Evolutionary conservation across 2,113 vertebrate genomes (phyloP).

Genomic region (Cygnus atratus): DNA sequence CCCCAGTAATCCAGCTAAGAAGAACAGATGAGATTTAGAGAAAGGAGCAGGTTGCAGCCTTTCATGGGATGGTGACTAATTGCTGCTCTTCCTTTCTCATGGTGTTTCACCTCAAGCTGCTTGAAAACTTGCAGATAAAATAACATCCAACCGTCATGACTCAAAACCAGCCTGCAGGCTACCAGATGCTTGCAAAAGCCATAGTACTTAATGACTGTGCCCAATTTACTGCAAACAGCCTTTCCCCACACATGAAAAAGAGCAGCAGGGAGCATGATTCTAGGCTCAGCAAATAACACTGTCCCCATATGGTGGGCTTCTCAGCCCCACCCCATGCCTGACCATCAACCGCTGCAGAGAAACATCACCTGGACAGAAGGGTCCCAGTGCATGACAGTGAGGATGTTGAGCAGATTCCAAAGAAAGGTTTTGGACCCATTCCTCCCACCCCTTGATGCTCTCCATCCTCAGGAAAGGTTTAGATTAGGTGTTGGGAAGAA

Average conservation of each 20-base stretch:
- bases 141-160: neutral
- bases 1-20: neutral
- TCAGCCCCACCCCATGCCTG: neutral
- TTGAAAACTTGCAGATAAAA: conserved; percentile 8
- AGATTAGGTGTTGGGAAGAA: neutral
- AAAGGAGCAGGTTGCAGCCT: neutral
- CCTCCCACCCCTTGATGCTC: neutral
- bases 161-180: neutral
- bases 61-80: neutral
- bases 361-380: fast-evolving
- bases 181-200: neutral
- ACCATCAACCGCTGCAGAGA: neutral
- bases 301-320: neutral
- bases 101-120: neutral
- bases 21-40: neutral
- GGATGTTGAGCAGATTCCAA: neutral
- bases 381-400: neutral
- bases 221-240: neutral
- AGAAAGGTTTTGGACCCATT: neutral
- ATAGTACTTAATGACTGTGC: fast-evolving
- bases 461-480: neutral
- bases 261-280: neutral
- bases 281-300: neutral
- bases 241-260: neutral
- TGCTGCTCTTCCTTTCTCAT: neutral